Base-by-base conservation (phyloP, 2,888 invertebrate genomes). In the Onthophagus sagittarius region DNA sequence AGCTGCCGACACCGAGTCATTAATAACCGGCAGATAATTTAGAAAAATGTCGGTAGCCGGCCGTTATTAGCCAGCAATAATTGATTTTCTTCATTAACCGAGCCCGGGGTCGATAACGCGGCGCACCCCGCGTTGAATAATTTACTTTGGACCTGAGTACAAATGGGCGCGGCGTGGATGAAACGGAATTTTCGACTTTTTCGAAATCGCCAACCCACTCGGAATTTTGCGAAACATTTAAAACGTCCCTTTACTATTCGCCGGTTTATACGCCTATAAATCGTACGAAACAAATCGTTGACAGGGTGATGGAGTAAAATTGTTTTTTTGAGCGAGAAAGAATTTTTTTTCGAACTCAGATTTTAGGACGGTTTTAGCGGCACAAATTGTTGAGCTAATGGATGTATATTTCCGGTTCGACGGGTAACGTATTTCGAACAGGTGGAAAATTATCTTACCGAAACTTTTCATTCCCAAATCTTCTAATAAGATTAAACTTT, bases 1-100 rank as follows among this genome's bases (percentile, higher is more conserved):
- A 77, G 81, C 78, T 80, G 81, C 77, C 77, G 80, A 80, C 80
- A 79, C 79, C 74, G 67, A 75, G 77, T 78, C 80, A 81, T 81
- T 81, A 80, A 81, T 81, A 79, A 79, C 67, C 75, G 76, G 77
- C 75, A 11, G 39, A 76, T 79, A 78, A 79, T 79, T 77, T 78
- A 23, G 73, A 76, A 76, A 77, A 77, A 76, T 77, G 79, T 77
- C 79, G 77, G 79, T 78, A 80, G 79, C 79, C 71, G 31, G 73
- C 75, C 73, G 75, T 76, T 75, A 75, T 73, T 73, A 74, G 70
- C 71, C 72, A 71, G 72, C 72, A 74, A 75, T 74, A 75, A 77
- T 77, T 73, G 76, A 77, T 78, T 78, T 76, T 75, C 73, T 64
- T 72, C 74, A 74, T 74, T 74, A 74, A 65, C 62, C 63, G 70